Base-by-base conservation (phyloP, 2,797 vertebrate species). In the Dallia pectoralis region DNA sequence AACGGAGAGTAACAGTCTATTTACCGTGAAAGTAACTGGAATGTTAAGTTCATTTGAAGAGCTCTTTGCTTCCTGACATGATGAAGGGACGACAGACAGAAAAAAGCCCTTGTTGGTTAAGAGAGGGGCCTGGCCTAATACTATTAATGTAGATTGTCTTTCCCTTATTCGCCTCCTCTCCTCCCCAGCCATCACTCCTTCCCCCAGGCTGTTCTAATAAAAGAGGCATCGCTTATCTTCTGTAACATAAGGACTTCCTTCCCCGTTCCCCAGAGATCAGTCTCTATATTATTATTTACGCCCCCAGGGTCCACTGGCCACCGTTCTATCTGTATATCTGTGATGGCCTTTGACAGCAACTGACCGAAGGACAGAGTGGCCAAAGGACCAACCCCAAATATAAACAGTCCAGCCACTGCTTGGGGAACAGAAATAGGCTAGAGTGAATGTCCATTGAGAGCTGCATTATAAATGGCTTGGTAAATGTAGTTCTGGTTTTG, bases 51-150 rank as follows among this genome's bases (percentile, higher is more conserved):
- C 62, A 19, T 64, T 64, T 15, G 9, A 36, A 79, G 70, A 74
- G 76, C 29, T 32, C 44, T 30, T 63, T 44, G 71, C 19, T 65
- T 79, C 77, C 68, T 75, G 67, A 33, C 30, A 7, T 33, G 53
- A 27, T 59, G 53, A 59, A 59, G 53, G 18, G 53, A 27, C 9
- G 53, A 25, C 53, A 59, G 53, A 59, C 53, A 63, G 29, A 29
- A 33, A 64, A 32, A 64, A 64, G 62, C 62, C 32, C 29, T 64
- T 64, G 27, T 30, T 64, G 62, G 15, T 15, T 11, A 64, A 64
- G 62, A 18, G 7, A 32, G 7, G 11, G 53, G 11, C 22, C 53
- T 25, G 22, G 53, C 22, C 22, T 51, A 51, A 51, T 61, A 25
- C 59, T 61, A 61, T 61, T 61, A 27, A 27, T 61, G 59, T 25